Evolutionary conservation across 30 jellyfish, hydroid and myxozoan genomes (phyloP), one percentile per base, ranked within the genome.

Genomic region (Phacellophora camtschatica): DNA sequence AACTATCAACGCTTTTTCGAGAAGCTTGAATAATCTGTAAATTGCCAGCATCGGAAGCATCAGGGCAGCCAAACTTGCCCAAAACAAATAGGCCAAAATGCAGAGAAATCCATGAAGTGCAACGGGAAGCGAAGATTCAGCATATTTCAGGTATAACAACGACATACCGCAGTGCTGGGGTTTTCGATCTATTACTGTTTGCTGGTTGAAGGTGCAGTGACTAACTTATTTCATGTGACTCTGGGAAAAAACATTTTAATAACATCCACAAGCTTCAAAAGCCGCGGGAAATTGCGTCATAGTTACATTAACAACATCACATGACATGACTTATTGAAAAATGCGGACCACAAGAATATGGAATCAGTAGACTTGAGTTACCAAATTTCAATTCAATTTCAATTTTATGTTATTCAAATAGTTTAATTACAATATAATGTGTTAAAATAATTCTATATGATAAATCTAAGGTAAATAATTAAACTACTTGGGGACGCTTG

Each of bases 91-190:
- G 63, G 99, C 99, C 69, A 90, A 42, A 55, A 89, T 74, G 89
- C 99, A 95, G 49, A 95, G 70, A 42, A 95, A 48, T 58, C 90
- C 96, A 86, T 95, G 99, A 75, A 95, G 70, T 24, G 85, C 71
- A 16, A 88, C 88, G 1, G 99, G 99, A 22, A 95, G 28, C 27
- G 90, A 25, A 30, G 93, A 49, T 37, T 95, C 99, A 13, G 81
- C 82, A 79, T 86, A 95, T 64, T 84, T 95, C 66, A 95, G 78
- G 77, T 95, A 95, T 41, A 95, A 65, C 19, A 74, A 83, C 0
- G 99, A 95, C 99, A 95, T 95, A 12, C 41, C 55, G 51, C n/a
- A n/a, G n/a, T n/a, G n/a, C n/a, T n/a, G n/a, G n/a, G n/a, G n/a
- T n/a, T n/a, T n/a, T n/a, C n/a, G n/a, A n/a, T n/a, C n/a, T n/a